Percentiles rank a stretch among this genome's conserved stretches.
These are phyloP conservation scores for Linnaemya vulpina DNA, from an alignment of 2,888 invertebrate species.

Conservation along the genomic window DNA sequence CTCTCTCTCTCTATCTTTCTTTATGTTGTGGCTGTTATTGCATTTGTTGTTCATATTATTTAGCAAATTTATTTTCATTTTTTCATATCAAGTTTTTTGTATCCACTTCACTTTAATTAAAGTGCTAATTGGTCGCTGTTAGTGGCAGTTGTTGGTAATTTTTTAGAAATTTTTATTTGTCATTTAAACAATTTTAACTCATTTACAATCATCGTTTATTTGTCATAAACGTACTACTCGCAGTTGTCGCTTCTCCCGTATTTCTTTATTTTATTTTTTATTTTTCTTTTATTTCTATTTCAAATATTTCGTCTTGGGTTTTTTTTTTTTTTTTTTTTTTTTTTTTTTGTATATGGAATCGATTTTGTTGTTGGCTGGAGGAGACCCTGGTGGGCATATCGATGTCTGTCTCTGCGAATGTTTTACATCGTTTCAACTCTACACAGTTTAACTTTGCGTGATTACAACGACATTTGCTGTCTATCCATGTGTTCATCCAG, in stretches of 20 bases:
- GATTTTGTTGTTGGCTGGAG: background rate
- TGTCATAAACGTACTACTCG: constrained; percentile 42
- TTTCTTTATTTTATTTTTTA: background rate
- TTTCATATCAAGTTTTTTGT: constrained; percentile 24
- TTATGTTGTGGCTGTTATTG: constrained; percentile 11
- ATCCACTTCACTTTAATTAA: constrained; percentile 67
- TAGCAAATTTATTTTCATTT: constrained; percentile 18
- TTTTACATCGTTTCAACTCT: constrained; percentile 49
- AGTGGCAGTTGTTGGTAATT: constrained; percentile 58
- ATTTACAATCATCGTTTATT: constrained; percentile 68
- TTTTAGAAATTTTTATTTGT: constrained; percentile 65
- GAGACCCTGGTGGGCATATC: constrained; percentile 36
- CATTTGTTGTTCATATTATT: constrained; percentile 40
- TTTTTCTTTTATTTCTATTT: background rate
- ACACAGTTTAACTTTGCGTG: constrained; percentile 55
- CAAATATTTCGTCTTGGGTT: background rate
- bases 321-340: too few species aligned
- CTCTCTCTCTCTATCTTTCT: background rate
- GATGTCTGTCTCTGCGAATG: constrained; percentile 45
- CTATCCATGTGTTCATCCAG: constrained; percentile 16
- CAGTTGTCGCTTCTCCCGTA: constrained; percentile 15
- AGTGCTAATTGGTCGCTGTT: constrained; percentile 68
- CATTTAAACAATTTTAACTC: constrained; percentile 66
- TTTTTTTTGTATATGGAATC: too few species aligned
- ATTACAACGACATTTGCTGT: constrained; percentile 57